Base-by-base conservation (phyloP, 2,797 vertebrate species). In the Meriones psammophilus region DNA sequence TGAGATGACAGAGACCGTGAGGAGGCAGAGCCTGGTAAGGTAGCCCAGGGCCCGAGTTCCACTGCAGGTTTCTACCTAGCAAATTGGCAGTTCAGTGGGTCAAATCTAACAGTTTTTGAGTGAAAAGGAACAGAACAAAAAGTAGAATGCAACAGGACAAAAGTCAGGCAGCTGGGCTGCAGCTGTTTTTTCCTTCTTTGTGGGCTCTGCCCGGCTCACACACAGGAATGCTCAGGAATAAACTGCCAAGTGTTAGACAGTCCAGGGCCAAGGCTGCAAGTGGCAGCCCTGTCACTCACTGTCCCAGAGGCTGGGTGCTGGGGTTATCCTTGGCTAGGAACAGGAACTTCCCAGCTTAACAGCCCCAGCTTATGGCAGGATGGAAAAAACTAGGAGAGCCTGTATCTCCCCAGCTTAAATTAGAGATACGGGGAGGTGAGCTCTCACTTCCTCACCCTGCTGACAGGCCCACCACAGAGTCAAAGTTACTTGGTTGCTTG, bases 401-500 rank as follows among this genome's bases (percentile, higher is more conserved):
- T 8, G 56, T 0, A 30, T 86, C 74, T 91, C 88, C 33, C 76
- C 4, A 88, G 36, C 50, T 91, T 17, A 42, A 83, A 88, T 26
- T 88, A 94, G 88, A 92, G 28, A 89, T 92, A 79, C 5, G 8
- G 50, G 64, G 89, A 28, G 66, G 24, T 28, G 28, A 77, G 50
- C 78, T 86, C 88, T 80, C 8, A 62, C 58, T 98, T 92, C 69
- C 62, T 69, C 20, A 36, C 28, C 86, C 97, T 95, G 81, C 54
- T 9, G 2, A 95, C 89, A 81, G 60, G 90, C 50, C 95, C 88
- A 56, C 8, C 17, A 12, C 4, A 74, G 17, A 20, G 71, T 0
- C n/a, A 76, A 0, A 77, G 66, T 89, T 8, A 76, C 2, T 54
- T 76, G 42, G 68, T 89, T 14, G 68, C 2, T 60, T 74, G 73